phyloP scores from a whole-genome alignment of 1,140 invertebrate species.

The Monochamus saltuarius region DNA sequence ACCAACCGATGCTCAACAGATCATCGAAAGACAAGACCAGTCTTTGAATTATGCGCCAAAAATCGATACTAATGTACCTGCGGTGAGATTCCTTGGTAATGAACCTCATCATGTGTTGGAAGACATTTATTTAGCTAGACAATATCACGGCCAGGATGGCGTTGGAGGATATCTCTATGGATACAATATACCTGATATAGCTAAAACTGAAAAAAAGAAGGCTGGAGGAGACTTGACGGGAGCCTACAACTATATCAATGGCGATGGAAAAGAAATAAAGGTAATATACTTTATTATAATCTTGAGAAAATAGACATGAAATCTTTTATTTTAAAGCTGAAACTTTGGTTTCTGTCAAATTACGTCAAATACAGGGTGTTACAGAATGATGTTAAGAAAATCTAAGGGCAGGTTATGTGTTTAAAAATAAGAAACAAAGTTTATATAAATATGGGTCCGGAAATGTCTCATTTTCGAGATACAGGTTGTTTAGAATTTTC shows the following conservation, averaged over 20 bases:
- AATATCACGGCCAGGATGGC: conserved; percentile 63
- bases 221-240: conserved; percentile 56
- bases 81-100: conserved; percentile 55
- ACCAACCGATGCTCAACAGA: conserved; percentile 63
- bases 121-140: conserved; percentile 64
- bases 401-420: no score
- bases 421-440: no score
- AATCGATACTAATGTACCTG: conserved; percentile 54
- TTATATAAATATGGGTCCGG: no score
- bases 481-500: no score
- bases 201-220: conserved; percentile 59
- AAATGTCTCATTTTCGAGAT: no score
- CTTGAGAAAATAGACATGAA: background rate
- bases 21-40: conserved; percentile 53
- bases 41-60: conserved; percentile 56
- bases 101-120: conserved; percentile 65
- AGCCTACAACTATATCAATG: conserved; percentile 55
- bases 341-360: no score
- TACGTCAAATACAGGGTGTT: no score
- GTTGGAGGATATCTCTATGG: conserved; percentile 65
- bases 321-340: no score
- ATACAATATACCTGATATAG: conserved; percentile 64
- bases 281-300: conserved; percentile 35
- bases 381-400: no score
- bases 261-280: conserved; percentile 55